phyloP scores from a whole-genome alignment of 2,113 vertebrate genomes.

The Dicrurus megarhynchus region DNA sequence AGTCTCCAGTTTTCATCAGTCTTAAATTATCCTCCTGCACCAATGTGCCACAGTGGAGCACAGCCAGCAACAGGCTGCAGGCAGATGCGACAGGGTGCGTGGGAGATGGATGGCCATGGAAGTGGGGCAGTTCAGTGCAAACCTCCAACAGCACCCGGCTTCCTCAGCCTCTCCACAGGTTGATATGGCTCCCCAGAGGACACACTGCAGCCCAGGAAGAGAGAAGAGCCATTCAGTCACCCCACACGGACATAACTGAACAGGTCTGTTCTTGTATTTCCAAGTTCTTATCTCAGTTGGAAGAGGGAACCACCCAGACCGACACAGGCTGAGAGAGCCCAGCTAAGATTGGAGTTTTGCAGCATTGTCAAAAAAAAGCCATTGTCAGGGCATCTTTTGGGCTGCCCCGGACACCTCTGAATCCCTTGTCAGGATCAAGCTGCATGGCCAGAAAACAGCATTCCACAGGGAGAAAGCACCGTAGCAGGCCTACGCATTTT shows the following conservation, averaged over 20 bases:
- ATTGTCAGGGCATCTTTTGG: background rate
- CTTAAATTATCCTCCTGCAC: background rate
- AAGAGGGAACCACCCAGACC: background rate
- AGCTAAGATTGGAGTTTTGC: background rate
- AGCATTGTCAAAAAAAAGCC: background rate
- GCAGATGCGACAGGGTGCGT: fast-evolving
- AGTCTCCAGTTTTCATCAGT: background rate
- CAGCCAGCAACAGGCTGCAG: fast-evolving
- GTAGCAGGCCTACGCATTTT: fast-evolving
- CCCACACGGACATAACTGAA: fast-evolving
- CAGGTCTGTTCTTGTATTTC: background rate
- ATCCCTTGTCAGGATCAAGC: fast-evolving
- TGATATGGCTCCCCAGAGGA: fast-evolving
- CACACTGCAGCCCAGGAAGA: background rate
- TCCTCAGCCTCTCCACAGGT: background rate
- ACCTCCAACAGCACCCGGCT: background rate
- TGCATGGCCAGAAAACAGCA: background rate
- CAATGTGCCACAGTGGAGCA: fast-evolving
- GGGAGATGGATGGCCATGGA: background rate
- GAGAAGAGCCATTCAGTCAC: background rate
- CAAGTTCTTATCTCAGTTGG: fast-evolving
- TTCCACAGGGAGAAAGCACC: background rate
- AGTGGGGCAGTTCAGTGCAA: background rate
- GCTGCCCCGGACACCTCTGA: background rate
- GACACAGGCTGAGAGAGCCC: background rate